Evolutionary conservation across 1,140 invertebrate genomes (phyloP), one percentile per base, ranked within the genome.

Genomic region (Leptestheria dahalacensis): DNA sequence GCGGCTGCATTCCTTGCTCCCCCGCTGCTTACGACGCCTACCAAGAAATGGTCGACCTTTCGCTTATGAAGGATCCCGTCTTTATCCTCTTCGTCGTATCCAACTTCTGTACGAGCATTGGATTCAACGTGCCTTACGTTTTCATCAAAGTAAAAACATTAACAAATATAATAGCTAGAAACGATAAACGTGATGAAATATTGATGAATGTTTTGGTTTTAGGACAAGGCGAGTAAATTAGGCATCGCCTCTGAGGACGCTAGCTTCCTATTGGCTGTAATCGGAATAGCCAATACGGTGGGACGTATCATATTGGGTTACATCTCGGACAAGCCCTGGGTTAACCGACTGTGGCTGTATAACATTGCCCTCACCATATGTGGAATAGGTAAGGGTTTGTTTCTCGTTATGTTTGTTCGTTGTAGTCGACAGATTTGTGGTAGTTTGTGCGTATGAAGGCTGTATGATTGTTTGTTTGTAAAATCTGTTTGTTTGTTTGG

Each of bases 51-150:
- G 77, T 95, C 61, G 86, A 94, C 68, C 75, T 94, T 51, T 80
- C 80, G 10, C 73, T 97, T 23, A 75, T 97, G 0, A 81, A 81
- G 60, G 86, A 97, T 72, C 79, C 82, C 2, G 77, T 95, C 62
- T 97, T 97, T 69, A 76, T 97, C 57, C 72, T 97, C 54, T 97
- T 97, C 72, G 83, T 84, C 21, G 59, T 91, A 28, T 96, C 91
- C 24, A 97, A 98, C 72, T 94, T 97, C 69, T 82, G 91, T 66
- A 97, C 92, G 6, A 93, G 88, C 68, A 87, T 98, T 65, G 94
- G 94, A 29, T 98, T 95, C 76, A 93, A 96, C 71, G 83, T 95
- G 66, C 94, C 94, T 57, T 89, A 94, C 74, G 77, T 96, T 63
- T 90, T 86, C 71, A 78, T 88, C 47, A 80, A 82, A 61, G 79